Base-by-base conservation (phyloP, 2,888 invertebrate species). In the Ceramica pisi region DNA sequence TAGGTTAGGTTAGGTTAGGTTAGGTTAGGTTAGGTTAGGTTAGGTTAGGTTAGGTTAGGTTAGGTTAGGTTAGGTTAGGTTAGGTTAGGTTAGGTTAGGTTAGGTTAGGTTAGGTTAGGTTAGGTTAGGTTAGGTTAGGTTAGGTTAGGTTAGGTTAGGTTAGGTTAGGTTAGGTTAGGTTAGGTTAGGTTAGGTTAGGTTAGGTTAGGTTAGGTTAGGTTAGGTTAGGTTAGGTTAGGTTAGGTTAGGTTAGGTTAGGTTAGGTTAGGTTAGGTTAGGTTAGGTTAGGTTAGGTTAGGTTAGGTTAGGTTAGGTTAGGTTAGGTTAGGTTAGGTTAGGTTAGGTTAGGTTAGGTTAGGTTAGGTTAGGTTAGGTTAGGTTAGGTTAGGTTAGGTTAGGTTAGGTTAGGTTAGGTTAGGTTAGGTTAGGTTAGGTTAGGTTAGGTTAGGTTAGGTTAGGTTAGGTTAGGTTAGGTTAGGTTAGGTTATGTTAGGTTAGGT, bases 211-310 rank as follows among this genome's bases (percentile, higher is more conserved):
- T n/a, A n/a, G n/a, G n/a, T n/a, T n/a, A n/a, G n/a, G n/a, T 31
- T 31, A 31, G 31, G 31, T 69, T 69, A 78, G 78, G 78, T 72
- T 69, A 74, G 80, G 80, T 70, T 67, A 74, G 77, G 80, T 70
- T 70, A 71, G 74, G 77, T 67, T 68, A 74, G 73, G 78, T 65
- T 67, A 67, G 77, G 77, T 64, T 64, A 69, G 69, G 76, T 66
- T 76, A 78, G 83, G 83, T 44, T 38, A 80, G 82, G 82, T 79
- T 79, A 75, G 79, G 82, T 78, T 78, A 78, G 81, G 81, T 81
- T 80, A 80, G 81, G 80, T 81, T 78, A 82, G 83, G 80, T 78
- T 80, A 78, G 78, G 80, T 79, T 82, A 81, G 79, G 82, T 82
- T 81, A 81, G 80, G 71, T 72, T 66, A 71, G 66, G 66, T 62